Evolutionary conservation across 1,140 invertebrate genomes (phyloP), one percentile per base, ranked within the genome.

Genomic region (Drosophila trapezifrons): DNA sequence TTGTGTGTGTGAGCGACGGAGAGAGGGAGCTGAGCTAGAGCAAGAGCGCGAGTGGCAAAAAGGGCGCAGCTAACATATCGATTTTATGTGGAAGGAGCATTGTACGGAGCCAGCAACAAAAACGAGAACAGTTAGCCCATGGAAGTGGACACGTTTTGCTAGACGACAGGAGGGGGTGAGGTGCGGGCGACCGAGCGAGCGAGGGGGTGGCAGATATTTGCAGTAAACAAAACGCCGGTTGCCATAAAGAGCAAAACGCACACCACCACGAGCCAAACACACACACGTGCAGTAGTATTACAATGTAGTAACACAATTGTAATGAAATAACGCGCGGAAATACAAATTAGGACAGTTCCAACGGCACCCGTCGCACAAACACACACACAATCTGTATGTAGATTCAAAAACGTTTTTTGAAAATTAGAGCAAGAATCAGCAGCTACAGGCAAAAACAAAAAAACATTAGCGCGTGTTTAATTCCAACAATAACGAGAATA

Each of bases 61-160:
- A 87, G 84, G 79, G 83, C 83, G 83, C 84, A 87, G 83, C 83
- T 76, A 79, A 46, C 80, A 76, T 80, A 85, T 85, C 74, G 81
- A 85, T 85, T 85, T 86, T 81, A 81, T 85, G 73, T 69, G 77
- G 56, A 77, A 76, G 80, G 78, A 84, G 73, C 81, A 86, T 81
- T 75, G 80, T 80, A 84, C 57, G 77, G 59, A 72, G 45, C 25
- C 35, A 52, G 32, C 43, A 74, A 60, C 27, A 70, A 57, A 37
- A 46, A 64, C 52, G 38, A 58, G 22, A 66, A 47, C 55, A 58
- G 17, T 42, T 47, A 62, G n/a, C n/a, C n/a, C n/a, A n/a, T n/a
- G n/a, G 49, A 49, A 67, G 70, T 63, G 52, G 58, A 71, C 35
- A 76, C 40, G 49, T 43, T 62, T 66, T 42, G 22, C 25, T 15